phyloP scores from a whole-genome alignment of 2,797 vertebrate species.

The Enteromius afrohamiltoni region DNA sequence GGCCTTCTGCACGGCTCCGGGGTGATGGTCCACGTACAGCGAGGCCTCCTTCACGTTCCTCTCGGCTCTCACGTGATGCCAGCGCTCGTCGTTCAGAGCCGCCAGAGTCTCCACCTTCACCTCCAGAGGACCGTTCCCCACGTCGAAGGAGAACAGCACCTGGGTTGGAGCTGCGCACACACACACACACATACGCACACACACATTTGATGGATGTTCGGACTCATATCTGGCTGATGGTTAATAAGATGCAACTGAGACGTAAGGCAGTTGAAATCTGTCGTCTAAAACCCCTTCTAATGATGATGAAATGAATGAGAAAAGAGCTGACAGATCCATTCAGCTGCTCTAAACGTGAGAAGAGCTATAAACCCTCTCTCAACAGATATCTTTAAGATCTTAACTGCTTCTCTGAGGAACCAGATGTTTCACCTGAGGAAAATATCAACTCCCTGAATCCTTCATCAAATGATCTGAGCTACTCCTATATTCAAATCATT shows the following conservation, averaged over 20 bases:
- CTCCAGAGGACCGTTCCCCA: conserved; percentile 90
- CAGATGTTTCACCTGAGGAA: not conserved
- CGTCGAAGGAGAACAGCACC: conserved; percentile 92
- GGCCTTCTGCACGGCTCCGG: conserved; percentile 75
- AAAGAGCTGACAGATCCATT: not conserved
- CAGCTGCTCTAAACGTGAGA: not conserved
- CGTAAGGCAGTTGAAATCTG: conserved; percentile 1
- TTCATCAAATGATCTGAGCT: not conserved
- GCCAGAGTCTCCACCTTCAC: conserved; percentile 76
- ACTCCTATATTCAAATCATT: not conserved
- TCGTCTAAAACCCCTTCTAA: not conserved
- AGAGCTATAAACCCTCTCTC: not conserved
- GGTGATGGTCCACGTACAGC: conserved; percentile 84
- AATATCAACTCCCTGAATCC: not conserved
- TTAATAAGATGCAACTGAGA: conserved; percentile 29
- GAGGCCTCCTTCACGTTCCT: conserved; percentile 90
- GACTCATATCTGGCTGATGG: not conserved
- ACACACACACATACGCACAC: conserved; percentile 1
- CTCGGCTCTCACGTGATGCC: conserved; percentile 89
- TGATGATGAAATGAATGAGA: not conserved
- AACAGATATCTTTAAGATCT: not conserved
- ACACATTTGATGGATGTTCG: conserved; percentile 3
- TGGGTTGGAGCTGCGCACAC: conserved; percentile 80
- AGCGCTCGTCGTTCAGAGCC: conserved; percentile 87
- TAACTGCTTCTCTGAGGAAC: not conserved